Base-by-base conservation (phyloP, 2,888 invertebrate species). In the Laspeyria flexula region DNA sequence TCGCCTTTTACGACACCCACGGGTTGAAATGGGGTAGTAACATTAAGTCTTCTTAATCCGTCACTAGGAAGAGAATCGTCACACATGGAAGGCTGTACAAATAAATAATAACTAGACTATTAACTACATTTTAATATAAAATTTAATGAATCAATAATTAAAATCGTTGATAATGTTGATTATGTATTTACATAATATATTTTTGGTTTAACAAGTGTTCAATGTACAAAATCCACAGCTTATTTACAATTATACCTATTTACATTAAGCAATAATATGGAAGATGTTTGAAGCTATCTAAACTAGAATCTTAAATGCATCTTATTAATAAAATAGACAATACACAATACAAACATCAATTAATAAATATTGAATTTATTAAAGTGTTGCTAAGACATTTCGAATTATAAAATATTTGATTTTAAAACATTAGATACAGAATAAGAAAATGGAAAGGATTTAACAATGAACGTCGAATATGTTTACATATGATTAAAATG, bases 101-200 rank as follows among this genome's bases (percentile, higher is more conserved):
- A 10, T 6, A 10, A 9, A 10, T 10, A 29, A 29, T 29, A n/a
- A n/a, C n/a, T n/a, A n/a, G n/a, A n/a, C n/a, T n/a, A n/a, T n/a
- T n/a, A n/a, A n/a, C n/a, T 18, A 18, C 18, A 25, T 25, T 54
- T 64, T 51, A 21, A 67, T 79, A 75, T 73, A 73, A 78, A 80
- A 77, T 78, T 74, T 79, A 79, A 74, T 79, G 55, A 71, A 69
- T 66, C 58, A 65, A 71, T 72, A 70, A 71, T 70, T 58, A 57
- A 69, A 71, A 67, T 65, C 62, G 60, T 72, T 61, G 66, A 68
- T 49, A 65, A 69, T 65, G 68, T 65, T 55, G 54, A 60, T 59
- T 56, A 67, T 60, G 59, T 72, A 72, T 70, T 72, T 72, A 72
- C 71, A 69, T 50, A 65, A 67, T 64, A 65, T 65, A 65, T 65